phyloP scores from a whole-genome alignment of 2,888 invertebrate genomes.

The Lucinisca nassula region DNA sequence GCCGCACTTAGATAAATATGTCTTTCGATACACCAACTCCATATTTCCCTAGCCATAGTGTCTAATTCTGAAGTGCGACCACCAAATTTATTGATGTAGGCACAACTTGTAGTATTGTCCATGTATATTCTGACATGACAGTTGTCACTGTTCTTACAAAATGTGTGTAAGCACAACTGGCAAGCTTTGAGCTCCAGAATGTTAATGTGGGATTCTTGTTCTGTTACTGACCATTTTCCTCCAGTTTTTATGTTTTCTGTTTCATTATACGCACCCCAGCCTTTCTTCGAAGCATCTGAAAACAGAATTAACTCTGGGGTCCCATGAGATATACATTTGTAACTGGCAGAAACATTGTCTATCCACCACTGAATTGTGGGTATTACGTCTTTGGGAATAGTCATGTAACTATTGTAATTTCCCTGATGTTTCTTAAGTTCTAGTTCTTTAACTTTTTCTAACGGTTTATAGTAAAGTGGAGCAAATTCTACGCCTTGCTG shows the following conservation, averaged over 20 bases:
- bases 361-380: conserved; percentile 58
- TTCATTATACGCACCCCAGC: conserved; percentile 45
- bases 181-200: conserved; percentile 57
- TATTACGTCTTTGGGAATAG: neutral
- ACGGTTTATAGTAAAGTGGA: conserved; percentile 44
- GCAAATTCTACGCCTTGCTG: conserved; percentile 59
- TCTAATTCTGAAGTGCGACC: conserved; percentile 29
- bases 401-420: conserved; percentile 47
- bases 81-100: conserved; percentile 41
- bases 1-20: conserved; percentile 35
- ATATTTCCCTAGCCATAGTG: conserved; percentile 39
- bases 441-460: conserved; percentile 45
- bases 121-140: conserved; percentile 47
- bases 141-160: conserved; percentile 2
- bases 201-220: conserved; percentile 53
- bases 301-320: conserved; percentile 31
- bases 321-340: conserved; percentile 26
- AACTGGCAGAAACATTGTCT: conserved; percentile 11
- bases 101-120: conserved; percentile 60
- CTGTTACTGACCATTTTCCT: conserved; percentile 33
- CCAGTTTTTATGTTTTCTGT: conserved; percentile 33
- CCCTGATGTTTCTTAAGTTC: conserved; percentile 46
- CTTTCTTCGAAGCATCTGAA: conserved; percentile 51
- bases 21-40: conserved; percentile 46
- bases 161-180: conserved; percentile 29